Evolutionary conservation across 2,797 vertebrate species (phyloP).

Genomic region (Squalus acanthias): DNA sequence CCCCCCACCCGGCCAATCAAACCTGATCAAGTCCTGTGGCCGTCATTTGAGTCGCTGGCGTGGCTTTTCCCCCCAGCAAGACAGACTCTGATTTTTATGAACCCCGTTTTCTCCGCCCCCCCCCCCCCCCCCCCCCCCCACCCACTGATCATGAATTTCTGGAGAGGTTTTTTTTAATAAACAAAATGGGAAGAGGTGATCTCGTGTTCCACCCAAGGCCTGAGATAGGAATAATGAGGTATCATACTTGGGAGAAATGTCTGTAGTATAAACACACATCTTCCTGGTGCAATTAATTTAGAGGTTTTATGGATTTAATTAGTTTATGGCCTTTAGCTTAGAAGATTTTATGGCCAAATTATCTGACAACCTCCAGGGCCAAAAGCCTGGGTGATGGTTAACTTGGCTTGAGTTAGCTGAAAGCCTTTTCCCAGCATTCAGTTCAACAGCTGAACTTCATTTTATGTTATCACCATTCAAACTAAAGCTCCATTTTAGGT

Average conservation of each 20-base stretch:
- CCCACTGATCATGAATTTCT: background rate
- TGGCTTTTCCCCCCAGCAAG: background rate
- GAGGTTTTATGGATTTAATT: background rate
- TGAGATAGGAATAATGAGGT: background rate
- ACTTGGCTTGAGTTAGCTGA: no score
- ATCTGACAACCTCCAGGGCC: background rate
- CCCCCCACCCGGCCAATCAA: background rate
- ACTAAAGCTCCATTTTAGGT: no score
- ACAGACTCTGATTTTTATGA: background rate
- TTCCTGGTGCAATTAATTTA: background rate
- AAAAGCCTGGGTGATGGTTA: background rate
- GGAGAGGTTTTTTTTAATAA: background rate
- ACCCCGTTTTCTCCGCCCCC: no score
- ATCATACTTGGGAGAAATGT: background rate
- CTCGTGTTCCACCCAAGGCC: background rate
- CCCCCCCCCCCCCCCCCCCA: accelerated
- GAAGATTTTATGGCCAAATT: background rate
- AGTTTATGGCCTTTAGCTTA: no score
- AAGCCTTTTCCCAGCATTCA: no score
- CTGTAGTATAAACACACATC: background rate
- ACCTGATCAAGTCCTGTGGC: background rate
- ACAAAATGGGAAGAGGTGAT: background rate
- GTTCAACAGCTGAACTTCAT: no score
- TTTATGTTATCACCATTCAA: no score
- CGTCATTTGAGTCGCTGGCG: background rate